Evolutionary conservation across 2,888 invertebrate genomes (phyloP).

Genomic region (Graphium colonna): DNA sequence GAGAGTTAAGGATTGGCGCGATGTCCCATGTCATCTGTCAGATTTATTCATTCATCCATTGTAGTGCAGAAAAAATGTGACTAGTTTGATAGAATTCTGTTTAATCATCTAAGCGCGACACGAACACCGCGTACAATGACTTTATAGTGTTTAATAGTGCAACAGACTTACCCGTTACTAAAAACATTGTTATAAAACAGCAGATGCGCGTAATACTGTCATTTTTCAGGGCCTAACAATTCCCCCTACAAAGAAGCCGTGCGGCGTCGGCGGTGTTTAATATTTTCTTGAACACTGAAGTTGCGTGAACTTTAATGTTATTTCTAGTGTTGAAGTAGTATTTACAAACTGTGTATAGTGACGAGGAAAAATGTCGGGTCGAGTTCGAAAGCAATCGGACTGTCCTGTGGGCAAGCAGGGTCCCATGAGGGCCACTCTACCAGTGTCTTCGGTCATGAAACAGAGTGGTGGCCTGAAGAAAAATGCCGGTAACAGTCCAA

Average conservation of each 20-base stretch:
- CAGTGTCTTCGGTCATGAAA: constrained; percentile 86
- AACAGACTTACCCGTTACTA: constrained; percentile 38
- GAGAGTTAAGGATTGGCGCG: constrained; percentile 66
- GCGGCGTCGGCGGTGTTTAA: constrained; percentile 63
- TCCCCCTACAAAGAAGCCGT: constrained; percentile 66
- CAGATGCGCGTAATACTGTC: constrained; percentile 36
- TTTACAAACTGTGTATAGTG: constrained; percentile 36
- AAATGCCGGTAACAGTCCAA: constrained; percentile 82
- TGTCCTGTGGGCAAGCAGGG: constrained; percentile 81
- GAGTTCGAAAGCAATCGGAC: constrained; percentile 84
- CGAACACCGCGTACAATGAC: constrained; percentile 50
- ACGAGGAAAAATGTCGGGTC: constrained; percentile 74
- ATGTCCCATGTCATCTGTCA: constrained; percentile 74
- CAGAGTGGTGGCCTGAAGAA: constrained; percentile 81
- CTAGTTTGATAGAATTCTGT: constrained; percentile 68
- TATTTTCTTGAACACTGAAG: constrained; percentile 51
- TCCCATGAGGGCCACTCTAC: constrained; percentile 88
- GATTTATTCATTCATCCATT: constrained; percentile 73
- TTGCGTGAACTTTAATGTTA: constrained; percentile 38
- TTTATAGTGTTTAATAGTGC: constrained; percentile 47
- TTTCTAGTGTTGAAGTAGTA: constrained; percentile 39
- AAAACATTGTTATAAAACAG: constrained; percentile 38
- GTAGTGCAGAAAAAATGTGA: constrained; percentile 76
- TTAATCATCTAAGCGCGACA: constrained; percentile 58
- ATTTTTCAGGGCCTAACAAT: constrained; percentile 48